phyloP scores from a whole-genome alignment of 2,888 invertebrate species.

The Pterobdella sp. region DNA sequence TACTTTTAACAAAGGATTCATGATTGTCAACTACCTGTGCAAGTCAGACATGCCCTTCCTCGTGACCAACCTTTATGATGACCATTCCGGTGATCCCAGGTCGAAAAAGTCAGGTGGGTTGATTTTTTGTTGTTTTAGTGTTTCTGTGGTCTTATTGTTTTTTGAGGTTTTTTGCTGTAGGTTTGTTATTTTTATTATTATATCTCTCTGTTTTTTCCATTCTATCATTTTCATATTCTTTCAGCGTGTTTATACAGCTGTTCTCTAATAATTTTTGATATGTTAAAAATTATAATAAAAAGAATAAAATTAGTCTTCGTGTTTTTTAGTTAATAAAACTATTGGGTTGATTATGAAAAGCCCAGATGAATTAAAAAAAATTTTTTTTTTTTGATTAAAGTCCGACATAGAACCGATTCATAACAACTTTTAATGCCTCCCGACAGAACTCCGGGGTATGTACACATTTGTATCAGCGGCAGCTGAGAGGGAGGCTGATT shows the following conservation, averaged over 20 bases:
- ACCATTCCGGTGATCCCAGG: neutral
- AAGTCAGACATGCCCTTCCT: neutral
- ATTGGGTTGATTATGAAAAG: too few species aligned
- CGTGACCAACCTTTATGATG: neutral
- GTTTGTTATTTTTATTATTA: too few species aligned
- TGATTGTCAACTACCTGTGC: neutral
- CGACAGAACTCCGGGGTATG: neutral
- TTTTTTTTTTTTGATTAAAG: too few species aligned
- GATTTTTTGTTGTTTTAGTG: neutral
- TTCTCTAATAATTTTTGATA: too few species aligned
- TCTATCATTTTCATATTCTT: too few species aligned
- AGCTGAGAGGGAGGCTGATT: neutral
- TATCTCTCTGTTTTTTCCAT: too few species aligned
- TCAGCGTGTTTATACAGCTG: too few species aligned
- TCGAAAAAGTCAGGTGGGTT: neutral
- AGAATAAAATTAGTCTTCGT: neutral
- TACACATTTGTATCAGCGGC: neutral
- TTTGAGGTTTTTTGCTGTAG: too few species aligned
- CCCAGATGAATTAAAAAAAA: too few species aligned
- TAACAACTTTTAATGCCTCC: neutral
- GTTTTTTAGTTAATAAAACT: neutral
- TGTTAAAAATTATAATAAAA: neutral
- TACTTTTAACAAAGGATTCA: neutral
- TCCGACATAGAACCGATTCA: neutral
- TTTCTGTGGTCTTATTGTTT: too few species aligned